Evolutionary conservation across 2,888 invertebrate species (phyloP).

Genomic region (Cephus nigrinus): DNA sequence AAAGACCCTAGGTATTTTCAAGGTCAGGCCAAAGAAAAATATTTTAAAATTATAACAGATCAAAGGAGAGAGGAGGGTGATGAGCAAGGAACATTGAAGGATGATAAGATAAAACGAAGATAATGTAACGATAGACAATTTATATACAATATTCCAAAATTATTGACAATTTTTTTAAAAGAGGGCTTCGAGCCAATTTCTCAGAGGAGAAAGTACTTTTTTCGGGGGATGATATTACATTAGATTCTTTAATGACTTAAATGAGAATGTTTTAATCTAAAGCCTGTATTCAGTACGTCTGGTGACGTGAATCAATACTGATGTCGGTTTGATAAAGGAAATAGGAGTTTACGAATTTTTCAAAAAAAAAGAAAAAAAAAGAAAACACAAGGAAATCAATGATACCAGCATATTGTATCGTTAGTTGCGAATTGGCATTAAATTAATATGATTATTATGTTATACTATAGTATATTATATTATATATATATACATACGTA

Average conservation of each 20-base stretch:
- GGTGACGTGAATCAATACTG: background rate
- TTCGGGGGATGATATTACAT: background rate
- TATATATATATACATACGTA: slow-evolving; percentile 6
- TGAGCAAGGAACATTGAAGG: background rate
- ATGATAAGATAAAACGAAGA: background rate
- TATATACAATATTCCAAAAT: background rate
- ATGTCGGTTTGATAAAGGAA: background rate
- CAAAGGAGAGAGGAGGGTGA: background rate
- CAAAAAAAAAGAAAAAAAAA: background rate
- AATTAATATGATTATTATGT: background rate
- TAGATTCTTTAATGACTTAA: background rate
- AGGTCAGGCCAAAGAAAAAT: background rate
- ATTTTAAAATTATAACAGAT: background rate
- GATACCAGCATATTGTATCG: background rate
- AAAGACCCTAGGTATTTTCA: background rate
- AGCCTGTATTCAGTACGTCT: background rate
- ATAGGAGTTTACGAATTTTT: background rate
- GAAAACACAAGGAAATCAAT: background rate
- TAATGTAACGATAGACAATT: background rate
- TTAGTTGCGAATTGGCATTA: background rate
- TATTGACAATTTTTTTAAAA: background rate
- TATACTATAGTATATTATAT: slow-evolving; percentile 1
- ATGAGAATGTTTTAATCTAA: background rate
- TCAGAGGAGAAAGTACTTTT: background rate
- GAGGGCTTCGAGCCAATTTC: background rate